Conservation (phyloP, 2,888 invertebrate species). For the Drosophila putrida region DNA sequence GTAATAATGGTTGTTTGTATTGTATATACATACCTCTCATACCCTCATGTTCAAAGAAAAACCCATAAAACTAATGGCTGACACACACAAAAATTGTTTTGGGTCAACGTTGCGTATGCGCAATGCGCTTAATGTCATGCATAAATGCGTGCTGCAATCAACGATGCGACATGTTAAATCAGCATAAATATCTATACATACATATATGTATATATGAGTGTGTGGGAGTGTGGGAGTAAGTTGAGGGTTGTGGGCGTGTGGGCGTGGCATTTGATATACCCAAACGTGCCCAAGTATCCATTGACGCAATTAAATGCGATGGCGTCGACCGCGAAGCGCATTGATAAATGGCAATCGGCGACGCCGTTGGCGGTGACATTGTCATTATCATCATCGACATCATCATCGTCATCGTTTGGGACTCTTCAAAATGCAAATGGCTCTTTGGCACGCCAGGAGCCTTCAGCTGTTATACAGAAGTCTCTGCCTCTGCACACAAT, state of each 20-base stretch:
- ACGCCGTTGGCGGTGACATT: conserved; percentile 42
- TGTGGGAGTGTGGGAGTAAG: background rate
- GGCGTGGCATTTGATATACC: conserved; percentile 13
- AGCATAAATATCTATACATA: conserved; percentile 44
- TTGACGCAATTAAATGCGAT: conserved; percentile 68
- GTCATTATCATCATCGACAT: conserved; percentile 36
- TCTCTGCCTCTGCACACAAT: conserved; percentile 20
- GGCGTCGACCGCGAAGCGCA: conserved; percentile 52
- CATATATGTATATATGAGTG: background rate
- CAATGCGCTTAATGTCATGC: conserved; percentile 51
- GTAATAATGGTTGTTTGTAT: conserved; percentile 25
- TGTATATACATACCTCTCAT: background rate
- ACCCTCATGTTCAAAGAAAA: background rate
- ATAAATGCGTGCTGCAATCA: conserved; percentile 37
- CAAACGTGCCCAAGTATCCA: conserved; percentile 75
- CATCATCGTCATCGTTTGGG: conserved; percentile 22
- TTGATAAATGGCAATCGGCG: conserved; percentile 75
- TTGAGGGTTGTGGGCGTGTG: background rate
- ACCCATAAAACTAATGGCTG: conserved; percentile 62
- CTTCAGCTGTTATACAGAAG: conserved; percentile 2
- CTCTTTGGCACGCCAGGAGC: conserved; percentile 71
- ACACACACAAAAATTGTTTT: conserved; percentile 40
- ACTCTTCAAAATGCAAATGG: conserved; percentile 76
- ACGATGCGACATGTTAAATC: conserved; percentile 49
- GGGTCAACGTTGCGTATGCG: conserved; percentile 68